Evolutionary conservation across 1,140 invertebrate genomes (phyloP).

Genomic region (Aporrectodea caliginosa): DNA sequence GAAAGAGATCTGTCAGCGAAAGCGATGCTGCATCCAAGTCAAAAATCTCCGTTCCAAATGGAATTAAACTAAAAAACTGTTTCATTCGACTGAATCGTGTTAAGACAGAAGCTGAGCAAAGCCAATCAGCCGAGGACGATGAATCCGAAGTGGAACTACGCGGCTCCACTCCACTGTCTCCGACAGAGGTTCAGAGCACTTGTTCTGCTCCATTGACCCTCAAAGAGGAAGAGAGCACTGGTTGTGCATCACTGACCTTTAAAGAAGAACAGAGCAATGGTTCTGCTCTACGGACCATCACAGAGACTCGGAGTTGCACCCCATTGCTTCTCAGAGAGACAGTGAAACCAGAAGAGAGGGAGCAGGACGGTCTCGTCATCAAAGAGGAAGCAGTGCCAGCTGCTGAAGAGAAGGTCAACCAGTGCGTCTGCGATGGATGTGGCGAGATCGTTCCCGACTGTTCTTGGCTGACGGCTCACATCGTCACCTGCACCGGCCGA

Average conservation of each 20-base stretch:
- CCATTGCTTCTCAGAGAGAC: too few species aligned
- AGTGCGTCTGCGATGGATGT: constrained; percentile 17
- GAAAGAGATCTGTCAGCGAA: not conserved
- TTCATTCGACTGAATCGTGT: not conserved
- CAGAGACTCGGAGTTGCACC: too few species aligned
- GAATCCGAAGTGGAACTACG: not conserved
- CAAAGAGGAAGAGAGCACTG: too few species aligned
- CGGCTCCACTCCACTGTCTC: too few species aligned
- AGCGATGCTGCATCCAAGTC: not conserved
- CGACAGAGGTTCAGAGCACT: too few species aligned
- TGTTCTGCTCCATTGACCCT: too few species aligned
- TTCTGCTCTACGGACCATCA: too few species aligned
- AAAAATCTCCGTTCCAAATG: not conserved
- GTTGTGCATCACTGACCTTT: too few species aligned
- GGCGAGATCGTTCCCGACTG: constrained; percentile 24
- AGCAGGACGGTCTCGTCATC: not conserved
- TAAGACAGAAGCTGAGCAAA: too few species aligned
- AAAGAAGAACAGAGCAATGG: too few species aligned
- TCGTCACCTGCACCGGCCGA: constrained; percentile 12
- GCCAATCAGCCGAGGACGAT: not conserved
- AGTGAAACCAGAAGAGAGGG: not conserved
- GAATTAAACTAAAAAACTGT: not conserved
- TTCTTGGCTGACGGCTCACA: constrained; percentile 22
- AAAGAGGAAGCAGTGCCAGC: not conserved
- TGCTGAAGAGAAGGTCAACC: not conserved